Evolutionary conservation across 2,797 vertebrate species (phyloP).

Genomic region (Gephyroberyx darwinii): DNA sequence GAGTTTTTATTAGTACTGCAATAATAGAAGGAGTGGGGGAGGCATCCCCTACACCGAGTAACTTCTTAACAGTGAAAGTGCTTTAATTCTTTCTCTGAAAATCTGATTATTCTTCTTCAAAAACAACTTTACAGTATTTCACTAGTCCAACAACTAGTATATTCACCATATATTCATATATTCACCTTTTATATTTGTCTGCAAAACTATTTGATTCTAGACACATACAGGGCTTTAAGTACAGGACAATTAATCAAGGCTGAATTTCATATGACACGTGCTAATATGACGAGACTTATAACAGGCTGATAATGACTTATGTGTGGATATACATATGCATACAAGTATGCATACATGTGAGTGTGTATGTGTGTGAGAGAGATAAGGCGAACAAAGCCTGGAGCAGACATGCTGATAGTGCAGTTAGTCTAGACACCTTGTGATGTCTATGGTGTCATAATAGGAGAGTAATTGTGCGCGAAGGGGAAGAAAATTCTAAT

Average conservation of each 20-base stretch:
- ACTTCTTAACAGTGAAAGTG: background rate
- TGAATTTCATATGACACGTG: slow-evolving; percentile 14
- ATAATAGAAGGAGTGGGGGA: no score
- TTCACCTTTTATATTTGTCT: background rate
- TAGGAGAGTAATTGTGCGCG: slow-evolving; percentile 14
- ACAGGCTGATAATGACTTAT: slow-evolving; percentile 11
- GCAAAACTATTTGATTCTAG: background rate
- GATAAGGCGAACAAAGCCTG: slow-evolving; percentile 43
- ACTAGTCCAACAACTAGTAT: background rate
- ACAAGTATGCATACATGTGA: background rate
- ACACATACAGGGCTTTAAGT: background rate
- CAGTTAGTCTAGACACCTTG: slow-evolving; percentile 79
- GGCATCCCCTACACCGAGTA: background rate
- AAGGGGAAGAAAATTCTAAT: slow-evolving; percentile 12
- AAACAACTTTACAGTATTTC: background rate
- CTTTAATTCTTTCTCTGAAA: background rate
- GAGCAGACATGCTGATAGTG: slow-evolving; percentile 56
- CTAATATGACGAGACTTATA: slow-evolving; percentile 26
- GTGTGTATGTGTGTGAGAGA: slow-evolving; percentile 21
- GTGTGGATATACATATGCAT: background rate
- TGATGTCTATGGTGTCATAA: slow-evolving; percentile 33
- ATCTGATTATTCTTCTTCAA: no score
- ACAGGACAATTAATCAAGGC: slow-evolving; percentile 5
- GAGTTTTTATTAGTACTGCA: background rate
- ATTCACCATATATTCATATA: background rate